These are phyloP conservation scores for Lasioglossum villosulum DNA, from an alignment of 2,888 invertebrate genomes.

Conservation along the genomic window DNA sequence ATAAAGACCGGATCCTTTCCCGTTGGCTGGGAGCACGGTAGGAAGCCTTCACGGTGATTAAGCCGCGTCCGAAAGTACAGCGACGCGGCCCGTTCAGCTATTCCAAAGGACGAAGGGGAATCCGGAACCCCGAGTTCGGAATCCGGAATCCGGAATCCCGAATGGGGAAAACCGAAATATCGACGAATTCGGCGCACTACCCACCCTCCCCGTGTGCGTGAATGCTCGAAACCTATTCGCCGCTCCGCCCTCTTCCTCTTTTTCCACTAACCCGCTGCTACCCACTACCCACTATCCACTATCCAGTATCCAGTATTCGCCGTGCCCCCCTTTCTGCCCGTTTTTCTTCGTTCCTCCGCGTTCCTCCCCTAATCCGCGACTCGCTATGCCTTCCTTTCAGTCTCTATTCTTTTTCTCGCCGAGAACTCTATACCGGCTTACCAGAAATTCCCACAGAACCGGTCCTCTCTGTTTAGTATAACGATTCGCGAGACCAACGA, in stretches of 20 bases:
- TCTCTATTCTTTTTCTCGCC: background rate
- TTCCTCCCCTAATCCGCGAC: conserved; percentile 2
- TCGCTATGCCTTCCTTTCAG: background rate
- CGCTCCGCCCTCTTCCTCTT: conserved; percentile 9
- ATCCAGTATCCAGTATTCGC: conserved; percentile 11
- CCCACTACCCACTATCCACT: background rate
- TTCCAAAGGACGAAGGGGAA: conserved; percentile 43
- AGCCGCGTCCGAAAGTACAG: conserved; percentile 71
- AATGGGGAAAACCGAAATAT: conserved; percentile 77
- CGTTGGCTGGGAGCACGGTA: conserved; percentile 57
- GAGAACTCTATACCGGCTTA: conserved; percentile 3
- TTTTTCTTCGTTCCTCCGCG: conserved; percentile 12
- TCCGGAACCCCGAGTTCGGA: conserved; percentile 23
- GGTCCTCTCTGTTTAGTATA: background rate
- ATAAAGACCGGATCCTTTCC: conserved; percentile 71
- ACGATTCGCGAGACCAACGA: background rate
- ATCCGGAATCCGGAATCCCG: conserved; percentile 42
- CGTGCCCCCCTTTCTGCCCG: background rate
- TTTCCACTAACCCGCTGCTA: background rate
- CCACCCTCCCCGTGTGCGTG: conserved; percentile 59
- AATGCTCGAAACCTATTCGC: conserved; percentile 72
- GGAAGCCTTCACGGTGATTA: conserved; percentile 69
- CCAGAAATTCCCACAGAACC: background rate
- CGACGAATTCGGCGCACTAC: conserved; percentile 72
- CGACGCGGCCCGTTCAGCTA: conserved; percentile 54